phyloP scores from a whole-genome alignment of 1,140 invertebrate genomes.

The Zaprionus vittiger region DNA sequence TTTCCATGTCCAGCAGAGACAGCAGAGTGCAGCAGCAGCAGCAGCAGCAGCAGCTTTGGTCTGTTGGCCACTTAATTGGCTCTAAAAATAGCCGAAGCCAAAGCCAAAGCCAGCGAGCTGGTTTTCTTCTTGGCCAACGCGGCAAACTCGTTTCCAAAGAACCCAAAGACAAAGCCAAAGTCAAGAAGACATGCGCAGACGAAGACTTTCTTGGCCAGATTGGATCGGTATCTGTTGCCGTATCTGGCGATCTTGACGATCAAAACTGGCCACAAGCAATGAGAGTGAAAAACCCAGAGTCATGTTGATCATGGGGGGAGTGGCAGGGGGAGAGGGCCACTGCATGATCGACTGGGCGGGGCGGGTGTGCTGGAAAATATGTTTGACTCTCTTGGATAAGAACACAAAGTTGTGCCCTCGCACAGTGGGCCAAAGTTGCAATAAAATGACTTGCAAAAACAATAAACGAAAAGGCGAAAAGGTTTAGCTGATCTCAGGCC shows the following conservation, averaged over 20 bases:
- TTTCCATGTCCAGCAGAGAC: slow-evolving; percentile 10
- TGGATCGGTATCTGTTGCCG: background rate
- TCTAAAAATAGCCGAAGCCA: slow-evolving; percentile 70
- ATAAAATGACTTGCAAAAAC: background rate
- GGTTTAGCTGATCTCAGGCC: background rate
- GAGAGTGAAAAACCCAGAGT: slow-evolving; percentile 65
- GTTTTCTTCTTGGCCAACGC: slow-evolving; percentile 51
- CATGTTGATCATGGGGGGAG: slow-evolving; percentile 6
- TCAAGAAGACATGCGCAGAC: slow-evolving; percentile 27
- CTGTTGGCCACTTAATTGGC: slow-evolving; percentile 66
- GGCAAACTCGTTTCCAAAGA: slow-evolving; percentile 51
- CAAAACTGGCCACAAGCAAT: slow-evolving; percentile 35
- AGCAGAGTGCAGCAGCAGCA: slow-evolving; percentile 18
- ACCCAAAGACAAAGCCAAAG: background rate
- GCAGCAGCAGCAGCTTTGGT: slow-evolving; percentile 12
- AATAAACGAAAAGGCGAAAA: background rate
- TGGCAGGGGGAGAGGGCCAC: background rate
- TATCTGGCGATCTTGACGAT: background rate
- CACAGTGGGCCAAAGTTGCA: slow-evolving; percentile 37
- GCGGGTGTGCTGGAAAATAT: slow-evolving; percentile 37
- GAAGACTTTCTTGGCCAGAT: slow-evolving; percentile 45
- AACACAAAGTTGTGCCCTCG: slow-evolving; percentile 27
- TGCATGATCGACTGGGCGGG: background rate
- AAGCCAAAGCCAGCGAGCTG: slow-evolving; percentile 50
- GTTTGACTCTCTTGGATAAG: slow-evolving; percentile 30